A percentile compares a stretch with the other conserved stretches of the same genome.
These are phyloP conservation scores for Noturus placidus DNA, from an alignment of 2,113 vertebrate genomes.

Conservation along the genomic window DNA sequence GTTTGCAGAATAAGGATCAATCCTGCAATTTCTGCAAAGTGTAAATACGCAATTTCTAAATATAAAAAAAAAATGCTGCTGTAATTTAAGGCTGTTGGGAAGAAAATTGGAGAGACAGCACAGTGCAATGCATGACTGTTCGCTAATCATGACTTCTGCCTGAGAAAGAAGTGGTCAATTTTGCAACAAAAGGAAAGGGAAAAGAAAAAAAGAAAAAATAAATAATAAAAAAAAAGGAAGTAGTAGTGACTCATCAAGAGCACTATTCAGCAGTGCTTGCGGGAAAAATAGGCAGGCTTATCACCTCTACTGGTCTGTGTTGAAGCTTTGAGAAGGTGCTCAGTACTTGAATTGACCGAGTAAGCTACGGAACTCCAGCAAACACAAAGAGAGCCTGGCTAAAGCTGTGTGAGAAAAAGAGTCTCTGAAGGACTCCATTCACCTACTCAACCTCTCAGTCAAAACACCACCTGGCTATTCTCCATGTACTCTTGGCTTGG, in stretches of 20 bases:
- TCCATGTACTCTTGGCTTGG: neutral
- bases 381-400: no score
- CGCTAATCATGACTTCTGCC: neutral
- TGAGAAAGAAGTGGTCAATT: neutral
- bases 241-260: conserved; percentile 10
- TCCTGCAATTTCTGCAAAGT: neutral
- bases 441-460: neutral
- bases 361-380: neutral
- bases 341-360: neutral
- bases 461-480: neutral
- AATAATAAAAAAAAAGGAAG: neutral
- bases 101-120: neutral
- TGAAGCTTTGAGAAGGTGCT: neutral
- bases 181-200: neutral
- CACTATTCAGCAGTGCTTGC: conserved; percentile 6
- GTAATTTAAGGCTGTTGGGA: neutral
- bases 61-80: neutral
- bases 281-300: conserved; percentile 1
- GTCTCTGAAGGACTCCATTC: neutral
- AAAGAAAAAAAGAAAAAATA: no score
- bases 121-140: neutral
- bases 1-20: neutral
- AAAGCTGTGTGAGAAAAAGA: neutral
- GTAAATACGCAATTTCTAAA: neutral
- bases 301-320: conserved; percentile 24